Percentiles rank a stretch among this genome's conserved stretches.
Conservation (phyloP, 2,113 vertebrate species). For the Nycticebus coucang region DNA sequence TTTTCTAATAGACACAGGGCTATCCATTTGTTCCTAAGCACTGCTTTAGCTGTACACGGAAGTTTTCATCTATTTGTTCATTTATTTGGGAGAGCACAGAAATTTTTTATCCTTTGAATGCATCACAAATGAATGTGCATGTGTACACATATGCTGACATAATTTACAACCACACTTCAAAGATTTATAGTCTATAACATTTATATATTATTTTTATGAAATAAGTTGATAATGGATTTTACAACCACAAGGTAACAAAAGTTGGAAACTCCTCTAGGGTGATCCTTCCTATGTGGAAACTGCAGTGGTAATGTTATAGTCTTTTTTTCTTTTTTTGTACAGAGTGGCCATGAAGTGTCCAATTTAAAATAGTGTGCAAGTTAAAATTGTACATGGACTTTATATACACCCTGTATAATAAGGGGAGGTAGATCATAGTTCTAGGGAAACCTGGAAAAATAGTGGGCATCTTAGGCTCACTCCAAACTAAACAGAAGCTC, state of each 20-base stretch:
- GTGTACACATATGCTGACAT: conserved; percentile 47
- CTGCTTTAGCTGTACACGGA: neutral
- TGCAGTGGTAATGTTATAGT: neutral
- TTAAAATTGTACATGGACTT: no score
- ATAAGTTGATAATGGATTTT: conserved; percentile 74
- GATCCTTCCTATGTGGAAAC: conserved; percentile 7
- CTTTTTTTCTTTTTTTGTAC: no score
- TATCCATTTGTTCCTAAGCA: neutral
- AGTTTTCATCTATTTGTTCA: neutral
- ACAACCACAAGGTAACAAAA: conserved; percentile 65
- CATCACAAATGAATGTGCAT: conserved; percentile 73
- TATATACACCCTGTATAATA: neutral
- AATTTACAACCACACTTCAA: conserved; percentile 30
- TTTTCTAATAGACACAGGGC: neutral
- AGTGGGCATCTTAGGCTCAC: neutral
- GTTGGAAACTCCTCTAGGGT: conserved; percentile 65
- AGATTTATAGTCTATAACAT: conserved; percentile 69
- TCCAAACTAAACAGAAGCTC: neutral
- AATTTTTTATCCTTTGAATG: conserved; percentile 69
- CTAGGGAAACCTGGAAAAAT: conserved; percentile 13
- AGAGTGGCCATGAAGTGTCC: no score
- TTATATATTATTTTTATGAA: conserved; percentile 79
- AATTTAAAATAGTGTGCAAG: no score
- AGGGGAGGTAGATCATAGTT: neutral
- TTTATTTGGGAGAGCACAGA: neutral